These are phyloP conservation scores for Trididemnum nubilum DNA, from an alignment of 23 tunicate species.

Conservation along the genomic window DNA sequence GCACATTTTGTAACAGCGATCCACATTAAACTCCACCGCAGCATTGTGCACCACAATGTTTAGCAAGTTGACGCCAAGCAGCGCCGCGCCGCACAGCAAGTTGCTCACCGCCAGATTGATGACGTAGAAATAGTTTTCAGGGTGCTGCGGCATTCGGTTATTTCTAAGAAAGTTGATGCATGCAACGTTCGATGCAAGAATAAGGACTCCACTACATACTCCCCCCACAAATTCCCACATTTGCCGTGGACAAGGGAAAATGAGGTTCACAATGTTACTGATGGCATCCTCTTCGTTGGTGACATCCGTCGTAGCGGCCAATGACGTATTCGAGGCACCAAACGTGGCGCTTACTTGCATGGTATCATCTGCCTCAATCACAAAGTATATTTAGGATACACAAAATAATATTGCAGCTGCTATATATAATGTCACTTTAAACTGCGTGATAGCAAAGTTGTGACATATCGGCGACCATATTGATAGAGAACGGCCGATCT, in stretches of 20 bases:
- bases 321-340: too few species aligned
- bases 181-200: slow-evolving; percentile 41
- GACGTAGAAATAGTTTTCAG: slow-evolving; percentile 55
- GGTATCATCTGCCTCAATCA: too few species aligned
- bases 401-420: too few species aligned
- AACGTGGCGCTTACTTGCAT: too few species aligned
- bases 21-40: background rate
- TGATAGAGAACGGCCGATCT: too few species aligned
- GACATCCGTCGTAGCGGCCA: too few species aligned
- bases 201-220: slow-evolving; percentile 22
- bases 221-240: slow-evolving; percentile 34
- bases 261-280: too few species aligned
- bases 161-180: slow-evolving; percentile 24
- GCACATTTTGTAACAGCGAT: slow-evolving; percentile 18
- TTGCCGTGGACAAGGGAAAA: slow-evolving; percentile 42
- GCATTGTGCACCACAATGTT: background rate
- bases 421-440: too few species aligned
- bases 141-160: slow-evolving; percentile 36
- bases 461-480: too few species aligned
- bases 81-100: slow-evolving; percentile 59
- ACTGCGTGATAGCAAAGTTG: too few species aligned
- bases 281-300: too few species aligned
- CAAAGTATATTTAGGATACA: too few species aligned
- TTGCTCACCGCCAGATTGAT: slow-evolving; percentile 69
- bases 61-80: slow-evolving; percentile 33